Evolutionary conservation across 1,140 invertebrate genomes (phyloP), one percentile per base, ranked within the genome.

Genomic region (Caerostris darwini): DNA sequence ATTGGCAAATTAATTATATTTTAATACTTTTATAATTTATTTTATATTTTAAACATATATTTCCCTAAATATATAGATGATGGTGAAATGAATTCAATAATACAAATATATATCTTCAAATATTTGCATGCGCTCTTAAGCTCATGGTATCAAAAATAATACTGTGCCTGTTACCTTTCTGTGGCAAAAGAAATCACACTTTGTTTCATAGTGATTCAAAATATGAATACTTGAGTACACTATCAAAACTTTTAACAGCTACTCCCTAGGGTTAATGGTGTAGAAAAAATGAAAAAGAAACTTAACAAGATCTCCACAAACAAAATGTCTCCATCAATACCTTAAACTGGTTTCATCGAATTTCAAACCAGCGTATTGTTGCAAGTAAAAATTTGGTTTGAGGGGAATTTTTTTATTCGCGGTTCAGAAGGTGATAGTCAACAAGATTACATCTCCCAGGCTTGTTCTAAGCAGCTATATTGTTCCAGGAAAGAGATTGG

Each of bases 401-500:
- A 34, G 87, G 17, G 8, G 69, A 14, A 58, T 69, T 34, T 90
- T 7, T 59, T 90, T 77, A 77, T 77, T 85, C 61, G 53, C 34
- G 54, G 91, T 93, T 93, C 92, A 19, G 19, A 83, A 71, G 83
- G 83, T 87, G 92, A 86, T 93, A 87, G 82, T 83, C 61, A 87
- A 93, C 92, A 93, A 93, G 83, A 93, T 93, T 77, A 58, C 64
- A 71, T 92, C 59, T 92, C 77, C 12, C n/a, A 59, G 19, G 54
- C 50, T 64, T 86, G 88, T 71, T 92, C 58, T 58, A 64, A 57
- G 71, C 54, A 85, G 69, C 77, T 69, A 77, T 58, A 91, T 91
- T 91, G 82, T 71, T 93, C 59, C n/a, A 61, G 61, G 34, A 87
- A 87, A 59, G 50, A 93, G 92, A 93, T 93, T 93, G 91, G 53